Conservation (phyloP, 2,888 invertebrate species). For the Dolichopus griseipennis region DNA sequence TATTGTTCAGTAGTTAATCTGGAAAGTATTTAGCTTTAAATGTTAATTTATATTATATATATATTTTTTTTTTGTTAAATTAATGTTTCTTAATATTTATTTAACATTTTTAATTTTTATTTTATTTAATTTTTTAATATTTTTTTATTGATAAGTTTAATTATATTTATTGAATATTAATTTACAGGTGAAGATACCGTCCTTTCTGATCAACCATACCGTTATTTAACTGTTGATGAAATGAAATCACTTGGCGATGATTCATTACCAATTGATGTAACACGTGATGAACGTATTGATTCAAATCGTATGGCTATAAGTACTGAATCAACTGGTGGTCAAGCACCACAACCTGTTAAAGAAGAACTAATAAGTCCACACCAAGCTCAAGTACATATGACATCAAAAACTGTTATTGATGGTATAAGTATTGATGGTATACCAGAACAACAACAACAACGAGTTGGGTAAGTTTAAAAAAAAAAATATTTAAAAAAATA, state of each 20-base stretch:
- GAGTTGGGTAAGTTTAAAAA: conserved; percentile 52
- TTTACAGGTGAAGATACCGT: conserved; percentile 81
- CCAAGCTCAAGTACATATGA: conserved; percentile 47
- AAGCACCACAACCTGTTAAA: conserved; percentile 47
- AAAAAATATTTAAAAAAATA: not conserved
- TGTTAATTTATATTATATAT: too few species aligned
- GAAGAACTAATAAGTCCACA: conserved; percentile 58
- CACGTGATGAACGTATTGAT: conserved; percentile 78
- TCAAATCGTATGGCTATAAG: conserved; percentile 52
- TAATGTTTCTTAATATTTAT: too few species aligned
- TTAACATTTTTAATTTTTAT: too few species aligned
- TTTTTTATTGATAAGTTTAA: not conserved
- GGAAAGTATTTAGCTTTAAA: too few species aligned
- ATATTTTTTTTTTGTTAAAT: too few species aligned
- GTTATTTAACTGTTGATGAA: conserved; percentile 88
- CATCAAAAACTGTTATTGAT: conserved; percentile 42
- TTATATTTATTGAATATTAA: conserved; percentile 10
- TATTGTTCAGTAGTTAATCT: too few species aligned
- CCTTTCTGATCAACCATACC: conserved; percentile 81
- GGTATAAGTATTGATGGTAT: conserved; percentile 49
- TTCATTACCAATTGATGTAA: conserved; percentile 86
- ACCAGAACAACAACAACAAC: conserved; percentile 49
- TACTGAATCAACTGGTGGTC: conserved; percentile 40
- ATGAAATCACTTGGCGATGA: conserved; percentile 93
- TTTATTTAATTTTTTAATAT: not conserved